Conservation (phyloP, 2,888 invertebrate genomes). For the Anarsia innoxiella region DNA sequence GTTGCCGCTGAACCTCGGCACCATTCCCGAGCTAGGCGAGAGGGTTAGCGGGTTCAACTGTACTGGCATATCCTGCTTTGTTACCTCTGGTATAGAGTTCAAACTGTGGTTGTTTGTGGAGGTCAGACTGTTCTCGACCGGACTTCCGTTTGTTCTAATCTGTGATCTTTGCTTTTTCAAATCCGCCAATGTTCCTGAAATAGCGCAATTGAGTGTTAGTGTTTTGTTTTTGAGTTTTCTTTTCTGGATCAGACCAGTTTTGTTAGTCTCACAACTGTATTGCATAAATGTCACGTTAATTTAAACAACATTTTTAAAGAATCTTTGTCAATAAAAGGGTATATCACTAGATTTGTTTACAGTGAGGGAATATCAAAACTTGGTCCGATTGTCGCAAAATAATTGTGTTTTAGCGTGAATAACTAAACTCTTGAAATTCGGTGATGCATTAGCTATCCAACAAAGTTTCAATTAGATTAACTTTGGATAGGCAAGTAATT, state of each 20-base stretch:
- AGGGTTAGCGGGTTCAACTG: constrained; percentile 60
- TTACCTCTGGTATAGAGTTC: constrained; percentile 59
- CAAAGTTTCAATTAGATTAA: no score
- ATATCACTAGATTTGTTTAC: no score
- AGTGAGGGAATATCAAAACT: no score
- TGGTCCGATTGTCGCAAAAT: no score
- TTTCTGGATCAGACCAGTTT: not conserved
- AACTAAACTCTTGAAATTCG: no score
- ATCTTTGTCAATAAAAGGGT: no score
- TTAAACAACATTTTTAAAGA: no score
- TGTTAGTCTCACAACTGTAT: not conserved
- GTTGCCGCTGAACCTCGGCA: constrained; percentile 81
- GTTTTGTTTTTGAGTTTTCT: not conserved
- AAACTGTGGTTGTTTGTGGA: constrained; percentile 62
- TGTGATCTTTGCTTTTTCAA: constrained; percentile 94
- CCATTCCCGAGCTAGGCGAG: constrained; percentile 52
- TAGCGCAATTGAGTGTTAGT: not conserved
- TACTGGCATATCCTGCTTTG: constrained; percentile 59
- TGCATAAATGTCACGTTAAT: no score
- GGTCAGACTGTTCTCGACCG: constrained; percentile 59
- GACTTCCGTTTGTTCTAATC: constrained; percentile 80
- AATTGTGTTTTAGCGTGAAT: no score
- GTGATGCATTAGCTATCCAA: no score
- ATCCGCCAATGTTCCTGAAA: constrained; percentile 88
- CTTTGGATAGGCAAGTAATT: no score